A percentile compares a stretch with the other conserved stretches of the same genome.
Evolutionary conservation across 2,888 invertebrate genomes (phyloP).

Genomic region (Exephanes ischioxanthus): DNA sequence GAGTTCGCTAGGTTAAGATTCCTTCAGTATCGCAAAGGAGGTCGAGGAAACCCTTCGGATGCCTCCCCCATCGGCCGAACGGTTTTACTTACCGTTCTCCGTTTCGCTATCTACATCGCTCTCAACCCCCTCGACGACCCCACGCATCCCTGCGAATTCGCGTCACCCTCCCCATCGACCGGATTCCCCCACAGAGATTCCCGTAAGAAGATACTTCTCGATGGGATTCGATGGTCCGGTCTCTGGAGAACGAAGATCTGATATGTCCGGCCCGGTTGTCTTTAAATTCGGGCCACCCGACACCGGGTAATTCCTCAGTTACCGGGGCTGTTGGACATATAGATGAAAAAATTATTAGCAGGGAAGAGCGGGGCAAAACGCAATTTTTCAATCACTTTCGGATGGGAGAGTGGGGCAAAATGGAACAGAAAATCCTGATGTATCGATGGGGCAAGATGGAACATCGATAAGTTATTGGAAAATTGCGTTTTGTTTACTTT

Average conservation of each 20-base stretch:
- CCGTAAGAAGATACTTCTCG: constrained; percentile 40
- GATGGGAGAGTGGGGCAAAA: no score
- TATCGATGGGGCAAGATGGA: no score
- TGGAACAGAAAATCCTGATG: no score
- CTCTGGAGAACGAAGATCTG: background rate
- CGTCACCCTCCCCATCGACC: constrained; percentile 8
- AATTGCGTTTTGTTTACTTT: no score
- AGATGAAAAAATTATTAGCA: constrained; percentile 19
- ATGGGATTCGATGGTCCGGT: constrained; percentile 10
- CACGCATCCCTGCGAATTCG: constrained; percentile 36
- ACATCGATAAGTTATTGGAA: no score
- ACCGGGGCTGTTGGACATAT: constrained; percentile 4
- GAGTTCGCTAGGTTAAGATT: constrained; percentile 15
- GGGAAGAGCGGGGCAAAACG: no score
- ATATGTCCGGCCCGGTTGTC: constrained; percentile 24
- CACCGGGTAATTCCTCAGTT: background rate
- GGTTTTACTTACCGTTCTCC: constrained; percentile 23
- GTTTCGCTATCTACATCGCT: constrained; percentile 1
- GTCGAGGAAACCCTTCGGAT: constrained; percentile 46
- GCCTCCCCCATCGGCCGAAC: constrained; percentile 11
- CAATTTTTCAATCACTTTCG: no score
- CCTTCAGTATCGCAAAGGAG: constrained; percentile 11
- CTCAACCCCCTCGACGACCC: constrained; percentile 13
- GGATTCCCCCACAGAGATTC: constrained; percentile 45
- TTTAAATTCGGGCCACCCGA: constrained; percentile 1